A percentile compares a stretch with the other conserved stretches of the same genome.
phyloP scores from a whole-genome alignment of 1,140 invertebrate genomes.

The Spodoptera frugiperda region DNA sequence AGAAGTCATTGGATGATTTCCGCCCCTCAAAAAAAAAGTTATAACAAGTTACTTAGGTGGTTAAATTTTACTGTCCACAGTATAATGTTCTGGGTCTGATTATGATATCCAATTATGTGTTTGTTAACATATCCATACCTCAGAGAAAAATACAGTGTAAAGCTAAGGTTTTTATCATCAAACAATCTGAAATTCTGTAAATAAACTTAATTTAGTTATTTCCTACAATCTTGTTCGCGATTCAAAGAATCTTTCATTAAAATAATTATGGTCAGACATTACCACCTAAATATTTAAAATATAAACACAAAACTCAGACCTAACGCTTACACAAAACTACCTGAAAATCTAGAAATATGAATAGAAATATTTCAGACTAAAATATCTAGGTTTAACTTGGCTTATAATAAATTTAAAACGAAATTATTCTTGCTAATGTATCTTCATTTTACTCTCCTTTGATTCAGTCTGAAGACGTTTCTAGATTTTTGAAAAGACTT shows the following conservation, averaged over 20 bases:
- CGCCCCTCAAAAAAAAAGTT: no score
- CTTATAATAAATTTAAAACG: constrained; percentile 7
- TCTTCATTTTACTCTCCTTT: background rate
- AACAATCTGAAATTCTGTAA: no score
- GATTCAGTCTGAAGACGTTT: background rate
- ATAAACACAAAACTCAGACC: constrained; percentile 15
- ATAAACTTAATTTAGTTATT: no score
- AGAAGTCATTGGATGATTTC: no score
- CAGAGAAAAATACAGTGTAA: no score
- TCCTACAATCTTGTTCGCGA: constrained; percentile 20
- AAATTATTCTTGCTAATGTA: constrained; percentile 13
- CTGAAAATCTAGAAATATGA: constrained; percentile 23
- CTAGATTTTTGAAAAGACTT: background rate
- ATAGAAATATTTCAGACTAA: constrained; percentile 1
- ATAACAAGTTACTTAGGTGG: no score
- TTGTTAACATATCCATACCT: no score
- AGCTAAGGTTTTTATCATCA: no score
- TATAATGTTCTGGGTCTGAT: no score
- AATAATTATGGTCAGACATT: no score
- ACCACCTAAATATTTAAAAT: background rate
- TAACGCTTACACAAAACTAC: constrained; percentile 1
- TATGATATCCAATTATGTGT: no score
- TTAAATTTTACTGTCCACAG: no score
- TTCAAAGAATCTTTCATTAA: constrained; percentile 33
- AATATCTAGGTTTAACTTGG: constrained; percentile 2